Base-by-base conservation (phyloP, 2,888 invertebrate species). In the Scaeva pyrastri region DNA sequence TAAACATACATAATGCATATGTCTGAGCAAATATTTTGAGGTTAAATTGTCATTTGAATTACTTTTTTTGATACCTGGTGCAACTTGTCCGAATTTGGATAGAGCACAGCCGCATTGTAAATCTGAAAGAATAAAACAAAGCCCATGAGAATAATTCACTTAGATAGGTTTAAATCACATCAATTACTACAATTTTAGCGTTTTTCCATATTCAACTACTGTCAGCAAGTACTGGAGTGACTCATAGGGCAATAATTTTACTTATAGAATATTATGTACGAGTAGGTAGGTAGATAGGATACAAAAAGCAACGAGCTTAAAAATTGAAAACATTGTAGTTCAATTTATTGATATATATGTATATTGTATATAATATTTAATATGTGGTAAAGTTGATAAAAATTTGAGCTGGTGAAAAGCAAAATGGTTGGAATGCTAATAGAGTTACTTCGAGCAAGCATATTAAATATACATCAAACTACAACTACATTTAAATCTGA, bases 71-170 rank as follows among this genome's bases (percentile, higher is more conserved):
- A 55, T 91, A 91, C 91, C 91, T 91, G 91, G 91, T 84, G 89
- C 88, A 88, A 88, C 89, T 90, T 91, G 91, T 89, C 91, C 91
- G 88, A 90, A 91, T 89, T 90, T 90, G 79, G 91, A 90, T 87
- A 91, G 90, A 84, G 91, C 90, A 89, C 91, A 91, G 89, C 91
- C 91, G 89, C 91, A 91, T 89, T 91, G 91, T 80, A 90, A 88
- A 91, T 90, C 91, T 91, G 91, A 85, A 91, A 91, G 88, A 89
- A 52, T 52, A 52, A 68, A 68, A 68, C 12, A 52, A 52, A 39
- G 10, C 50, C 36, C 11, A n/a, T 50, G n/a, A 36, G 1, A 50
- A 50, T 3, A 50, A 21, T 52, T 50, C n/a, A 39, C 39, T 10
- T 12, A 50, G 31, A 4, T 43, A 16, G 1, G 26, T 14, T 2